phyloP scores from a whole-genome alignment of 2,797 vertebrate genomes.

The Hemitrygon akajei region DNA sequence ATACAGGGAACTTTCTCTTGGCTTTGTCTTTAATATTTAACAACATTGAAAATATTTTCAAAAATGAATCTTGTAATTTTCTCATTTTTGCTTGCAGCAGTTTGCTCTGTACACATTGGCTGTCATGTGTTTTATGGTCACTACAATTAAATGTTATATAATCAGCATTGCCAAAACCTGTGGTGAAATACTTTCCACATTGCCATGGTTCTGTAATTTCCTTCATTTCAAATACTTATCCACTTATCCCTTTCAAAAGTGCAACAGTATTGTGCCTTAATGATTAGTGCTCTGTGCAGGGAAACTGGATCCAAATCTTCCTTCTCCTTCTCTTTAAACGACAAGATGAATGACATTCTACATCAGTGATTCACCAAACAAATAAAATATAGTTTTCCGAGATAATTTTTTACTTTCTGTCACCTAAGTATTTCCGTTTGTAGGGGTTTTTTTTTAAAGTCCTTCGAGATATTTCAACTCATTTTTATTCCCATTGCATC shows the following conservation, averaged over 20 bases:
- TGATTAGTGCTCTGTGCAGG: not conserved
- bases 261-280: not conserved
- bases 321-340: not conserved
- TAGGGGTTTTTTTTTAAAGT: not conserved
- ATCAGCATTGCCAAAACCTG: no score
- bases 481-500: not conserved
- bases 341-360: not conserved
- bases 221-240: not conserved
- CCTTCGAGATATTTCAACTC: not conserved
- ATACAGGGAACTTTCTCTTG: not conserved
- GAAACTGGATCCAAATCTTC: not conserved
- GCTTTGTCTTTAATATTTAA: not conserved
- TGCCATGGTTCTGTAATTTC: not conserved
- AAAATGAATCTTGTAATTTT: not conserved
- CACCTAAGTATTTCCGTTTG: not conserved
- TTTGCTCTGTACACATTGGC: no score
- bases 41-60: not conserved
- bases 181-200: no score
- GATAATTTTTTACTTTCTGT: not conserved
- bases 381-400: not conserved
- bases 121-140: no score
- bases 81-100: no score
- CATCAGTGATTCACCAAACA: not conserved
- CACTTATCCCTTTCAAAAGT: not conserved
- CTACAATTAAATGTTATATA: no score